Conservation (phyloP, 2,888 invertebrate genomes). For the Xestia c-nigrum region DNA sequence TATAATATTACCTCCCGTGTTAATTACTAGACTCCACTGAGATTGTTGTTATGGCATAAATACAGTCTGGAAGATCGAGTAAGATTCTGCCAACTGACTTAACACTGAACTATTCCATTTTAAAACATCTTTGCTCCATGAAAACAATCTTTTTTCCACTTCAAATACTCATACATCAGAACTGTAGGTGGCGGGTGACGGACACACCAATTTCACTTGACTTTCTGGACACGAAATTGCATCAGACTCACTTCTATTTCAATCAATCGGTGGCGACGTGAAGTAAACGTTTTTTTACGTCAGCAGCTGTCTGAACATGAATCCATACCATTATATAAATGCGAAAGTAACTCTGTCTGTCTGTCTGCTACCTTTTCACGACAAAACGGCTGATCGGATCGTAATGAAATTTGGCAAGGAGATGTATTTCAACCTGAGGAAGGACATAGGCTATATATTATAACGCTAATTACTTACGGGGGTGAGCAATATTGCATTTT, state of each 20-base stretch:
- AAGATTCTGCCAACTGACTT: background rate
- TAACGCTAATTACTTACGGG: too few relatives aligned
- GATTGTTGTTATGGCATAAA: background rate
- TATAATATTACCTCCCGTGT: background rate
- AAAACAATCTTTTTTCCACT: slow-evolving; percentile 1
- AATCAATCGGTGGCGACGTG: background rate
- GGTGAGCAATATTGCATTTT: too few relatives aligned
- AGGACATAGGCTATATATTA: too few relatives aligned
- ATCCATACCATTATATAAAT: too few relatives aligned
- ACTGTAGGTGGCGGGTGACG: slow-evolving; percentile 40
- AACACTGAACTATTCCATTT: background rate
- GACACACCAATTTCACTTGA: slow-evolving; percentile 49
- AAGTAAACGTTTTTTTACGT: background rate
- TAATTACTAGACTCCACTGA: background rate
- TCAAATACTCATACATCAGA: slow-evolving; percentile 12
- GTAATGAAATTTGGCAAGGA: too few relatives aligned
- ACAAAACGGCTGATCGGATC: too few relatives aligned
- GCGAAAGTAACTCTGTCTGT: too few relatives aligned
- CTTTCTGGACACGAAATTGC: slow-evolving; percentile 27
- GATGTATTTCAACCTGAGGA: too few relatives aligned
- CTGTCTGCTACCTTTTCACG: too few relatives aligned
- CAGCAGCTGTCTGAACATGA: background rate
- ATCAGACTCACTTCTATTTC: background rate
- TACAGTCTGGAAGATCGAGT: background rate
- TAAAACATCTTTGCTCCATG: background rate